Conservation (phyloP, 1,140 invertebrate genomes). For the Sinonovacula constricta region DNA sequence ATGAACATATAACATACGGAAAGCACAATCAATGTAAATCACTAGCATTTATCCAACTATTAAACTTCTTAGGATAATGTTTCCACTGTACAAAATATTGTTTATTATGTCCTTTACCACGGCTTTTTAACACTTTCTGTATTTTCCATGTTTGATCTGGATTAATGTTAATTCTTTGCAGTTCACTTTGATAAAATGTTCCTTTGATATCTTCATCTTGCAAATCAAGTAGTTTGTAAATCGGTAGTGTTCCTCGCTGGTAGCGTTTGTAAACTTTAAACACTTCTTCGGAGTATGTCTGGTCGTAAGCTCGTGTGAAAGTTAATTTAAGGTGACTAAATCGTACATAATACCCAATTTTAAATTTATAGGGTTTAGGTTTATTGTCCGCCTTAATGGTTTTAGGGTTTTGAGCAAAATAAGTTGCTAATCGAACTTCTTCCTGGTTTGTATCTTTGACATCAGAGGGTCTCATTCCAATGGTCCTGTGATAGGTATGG, state of each 20-base stretch:
- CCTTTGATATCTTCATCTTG: background rate
- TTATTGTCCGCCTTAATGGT: background rate
- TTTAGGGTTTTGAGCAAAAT: constrained; percentile 13
- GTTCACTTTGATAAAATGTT: background rate
- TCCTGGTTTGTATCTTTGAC: constrained; percentile 11
- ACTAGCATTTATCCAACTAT: background rate
- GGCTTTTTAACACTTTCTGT: constrained; percentile 2
- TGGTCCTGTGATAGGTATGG: constrained; percentile 7
- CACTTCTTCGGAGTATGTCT: constrained; percentile 2
- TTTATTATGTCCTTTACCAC: constrained; percentile 13
- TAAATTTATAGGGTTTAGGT: constrained; percentile 13
- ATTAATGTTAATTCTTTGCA: constrained; percentile 2
- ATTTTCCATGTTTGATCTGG: constrained; percentile 3
- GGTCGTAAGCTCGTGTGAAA: background rate
- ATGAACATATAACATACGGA: no score
- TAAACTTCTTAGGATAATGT: background rate
- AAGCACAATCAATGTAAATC: background rate
- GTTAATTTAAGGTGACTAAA: background rate
- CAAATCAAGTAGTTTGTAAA: background rate
- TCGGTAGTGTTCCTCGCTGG: background rate
- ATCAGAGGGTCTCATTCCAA: background rate
- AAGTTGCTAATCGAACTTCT: constrained; percentile 5
- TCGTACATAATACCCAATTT: background rate
- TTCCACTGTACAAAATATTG: constrained; percentile 8
- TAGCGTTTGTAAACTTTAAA: constrained; percentile 10